These are phyloP conservation scores for Corythucha ciliata DNA, from an alignment of 2,888 invertebrate species.

Conservation along the genomic window DNA sequence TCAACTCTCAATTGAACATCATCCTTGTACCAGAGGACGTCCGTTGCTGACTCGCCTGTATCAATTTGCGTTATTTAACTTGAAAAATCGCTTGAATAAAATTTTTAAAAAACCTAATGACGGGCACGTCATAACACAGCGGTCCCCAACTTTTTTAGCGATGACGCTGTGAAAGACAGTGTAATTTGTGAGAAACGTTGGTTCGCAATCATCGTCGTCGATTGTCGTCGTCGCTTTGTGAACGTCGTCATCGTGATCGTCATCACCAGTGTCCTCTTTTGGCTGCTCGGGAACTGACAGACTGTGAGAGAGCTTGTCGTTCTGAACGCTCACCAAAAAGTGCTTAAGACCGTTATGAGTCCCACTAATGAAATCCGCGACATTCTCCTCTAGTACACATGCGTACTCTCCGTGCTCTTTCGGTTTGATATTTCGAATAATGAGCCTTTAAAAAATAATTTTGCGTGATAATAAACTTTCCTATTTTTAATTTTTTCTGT, in stretches of 20 bases:
- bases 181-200: slow-evolving; percentile 26
- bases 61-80: neutral
- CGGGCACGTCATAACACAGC: slow-evolving; percentile 24
- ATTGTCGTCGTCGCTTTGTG: slow-evolving; percentile 8
- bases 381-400: slow-evolving; percentile 38
- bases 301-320: slow-evolving; percentile 3
- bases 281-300: neutral
- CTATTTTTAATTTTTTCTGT: no score
- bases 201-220: slow-evolving; percentile 24
- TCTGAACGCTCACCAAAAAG: slow-evolving; percentile 14
- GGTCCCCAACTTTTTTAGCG: slow-evolving; percentile 24
- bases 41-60: neutral
- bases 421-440: slow-evolving; percentile 45
- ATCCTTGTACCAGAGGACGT: neutral
- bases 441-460: slow-evolving; percentile 18
- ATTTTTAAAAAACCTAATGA: slow-evolving; percentile 26
- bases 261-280: slow-evolving; percentile 12
- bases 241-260: slow-evolving; percentile 18
- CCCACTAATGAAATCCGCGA: slow-evolving; percentile 17
- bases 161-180: slow-evolving; percentile 23
- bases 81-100: neutral
- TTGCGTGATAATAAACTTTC: no score
- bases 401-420: slow-evolving; percentile 46
- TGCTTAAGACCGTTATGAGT: slow-evolving; percentile 12
- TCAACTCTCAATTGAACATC: neutral